Evolutionary conservation across 1,140 invertebrate species (phyloP), one percentile per base, ranked within the genome.

Genomic region (Drosophila melanica): DNA sequence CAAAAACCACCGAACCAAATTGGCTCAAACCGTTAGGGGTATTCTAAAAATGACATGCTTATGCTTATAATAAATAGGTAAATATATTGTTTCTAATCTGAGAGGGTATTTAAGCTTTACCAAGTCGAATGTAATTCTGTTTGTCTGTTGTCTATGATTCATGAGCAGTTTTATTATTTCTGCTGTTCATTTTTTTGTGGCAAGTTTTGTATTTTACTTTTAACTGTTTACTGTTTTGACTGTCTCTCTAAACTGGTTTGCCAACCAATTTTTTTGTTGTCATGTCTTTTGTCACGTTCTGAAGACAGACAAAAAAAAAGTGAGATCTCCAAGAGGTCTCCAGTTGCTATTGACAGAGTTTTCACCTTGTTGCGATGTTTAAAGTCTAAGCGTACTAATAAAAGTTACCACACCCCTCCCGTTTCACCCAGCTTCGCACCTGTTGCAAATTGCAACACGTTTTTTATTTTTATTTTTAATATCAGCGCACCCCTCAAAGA

Each of bases 261-360:
- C 69, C 69, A 75, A 71, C 76, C 67, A 73, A 66, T 65, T 81
- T 55, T 63, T 54, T 35, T 50, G 50, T 18, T 71, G 55, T 57
- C 57, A 51, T 62, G 65, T 60, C 65, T 75, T 87, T 86, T 86
- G 81, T 86, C 81, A 86, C 82, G 81, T 86, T 86, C 81, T 86
- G 79, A 66, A 30, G 23, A 14, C 20, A 60, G 55, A 51, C 9
- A 35, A 69, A 69, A 48, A 80, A 82, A 84, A 87, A 86, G 82
- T 86, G 79, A 86, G 81, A 86, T 87, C 70, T 87, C 60, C 55
- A 63, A 67, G 67, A 75, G 73, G 81, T 65, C 77, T 62, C 35
- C 27, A 60, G 42, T 33, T 50, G 48, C 45, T 58, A 71, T 63
- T 60, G 60, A 45, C 55, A 55, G 45, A 68, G 57, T 74, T 74